These are phyloP conservation scores for Halictus ligatus DNA, from an alignment of 2,888 invertebrate genomes.

Conservation along the genomic window DNA sequence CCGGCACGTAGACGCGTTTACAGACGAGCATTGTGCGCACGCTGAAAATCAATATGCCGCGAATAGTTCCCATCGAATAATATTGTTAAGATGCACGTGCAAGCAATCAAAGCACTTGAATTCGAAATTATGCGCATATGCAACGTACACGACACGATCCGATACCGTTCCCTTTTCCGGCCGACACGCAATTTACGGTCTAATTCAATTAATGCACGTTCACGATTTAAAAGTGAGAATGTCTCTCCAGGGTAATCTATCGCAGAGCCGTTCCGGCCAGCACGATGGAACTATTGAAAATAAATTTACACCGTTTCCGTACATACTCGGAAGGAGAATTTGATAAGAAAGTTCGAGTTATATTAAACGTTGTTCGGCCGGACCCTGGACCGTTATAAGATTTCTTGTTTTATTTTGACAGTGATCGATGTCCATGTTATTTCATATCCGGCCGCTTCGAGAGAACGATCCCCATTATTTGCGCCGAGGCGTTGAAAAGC, in stretches of 20 bases:
- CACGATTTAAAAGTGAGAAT: slow-evolving; percentile 38
- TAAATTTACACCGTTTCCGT: slow-evolving; percentile 46
- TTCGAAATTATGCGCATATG: not conserved
- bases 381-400: slow-evolving; percentile 44
- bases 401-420: slow-evolving; percentile 69
- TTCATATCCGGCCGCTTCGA: slow-evolving; percentile 64
- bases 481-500: slow-evolving; percentile 40
- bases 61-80: not conserved
- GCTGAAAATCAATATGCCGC: not conserved
- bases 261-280: not conserved
- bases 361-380: slow-evolving; percentile 67
- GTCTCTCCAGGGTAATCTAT: slow-evolving; percentile 15
- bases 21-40: not conserved
- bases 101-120: not conserved
- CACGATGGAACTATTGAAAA: slow-evolving; percentile 45
- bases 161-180: not conserved
- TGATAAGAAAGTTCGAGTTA: slow-evolving; percentile 60
- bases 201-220: slow-evolving; percentile 34
- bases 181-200: slow-evolving; percentile 3
- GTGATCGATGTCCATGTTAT: slow-evolving; percentile 72
- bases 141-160: not conserved
- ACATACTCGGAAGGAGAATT: slow-evolving; percentile 33
- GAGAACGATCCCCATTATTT: slow-evolving; percentile 66
- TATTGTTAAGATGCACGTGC: not conserved
- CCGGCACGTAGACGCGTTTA: not conserved